phyloP scores from a whole-genome alignment of 1,140 invertebrate species.

The Drosophila virilis region DNA sequence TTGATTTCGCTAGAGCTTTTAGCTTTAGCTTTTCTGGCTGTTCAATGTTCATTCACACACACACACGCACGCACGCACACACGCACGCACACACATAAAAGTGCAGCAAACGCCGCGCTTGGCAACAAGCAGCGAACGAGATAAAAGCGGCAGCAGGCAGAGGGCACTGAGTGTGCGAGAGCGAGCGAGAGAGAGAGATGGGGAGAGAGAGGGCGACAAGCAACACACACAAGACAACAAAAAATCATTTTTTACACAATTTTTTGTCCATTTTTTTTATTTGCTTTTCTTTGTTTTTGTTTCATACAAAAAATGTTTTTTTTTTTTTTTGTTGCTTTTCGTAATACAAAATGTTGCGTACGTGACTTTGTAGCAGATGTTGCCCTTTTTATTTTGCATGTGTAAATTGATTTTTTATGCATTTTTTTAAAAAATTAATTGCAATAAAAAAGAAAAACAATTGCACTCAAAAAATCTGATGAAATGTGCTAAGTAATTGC shows the following conservation, averaged over 20 bases:
- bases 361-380: constrained; percentile 54
- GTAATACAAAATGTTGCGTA: constrained; percentile 49
- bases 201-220: constrained; percentile 21
- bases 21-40: constrained; percentile 12
- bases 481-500: constrained; percentile 31
- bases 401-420: constrained; percentile 73
- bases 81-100: constrained; percentile 10
- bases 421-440: constrained; percentile 38
- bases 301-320: constrained; percentile 43
- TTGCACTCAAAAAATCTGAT: constrained; percentile 35
- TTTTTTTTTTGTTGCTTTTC: no score
- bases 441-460: constrained; percentile 7
- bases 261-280: constrained; percentile 38
- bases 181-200: background rate
- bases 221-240: constrained; percentile 46
- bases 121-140: constrained; percentile 68
- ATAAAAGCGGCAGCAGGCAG: constrained; percentile 61
- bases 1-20: constrained; percentile 18
- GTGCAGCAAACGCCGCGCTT: constrained; percentile 60
- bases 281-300: constrained; percentile 23
- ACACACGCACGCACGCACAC: constrained; percentile 8
- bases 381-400: constrained; percentile 57
- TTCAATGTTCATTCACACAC: constrained; percentile 33
- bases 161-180: constrained; percentile 10
- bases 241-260: constrained; percentile 61